These are phyloP conservation scores for Dysmachus trigonus DNA, from an alignment of 2,888 invertebrate genomes.

Conservation along the genomic window DNA sequence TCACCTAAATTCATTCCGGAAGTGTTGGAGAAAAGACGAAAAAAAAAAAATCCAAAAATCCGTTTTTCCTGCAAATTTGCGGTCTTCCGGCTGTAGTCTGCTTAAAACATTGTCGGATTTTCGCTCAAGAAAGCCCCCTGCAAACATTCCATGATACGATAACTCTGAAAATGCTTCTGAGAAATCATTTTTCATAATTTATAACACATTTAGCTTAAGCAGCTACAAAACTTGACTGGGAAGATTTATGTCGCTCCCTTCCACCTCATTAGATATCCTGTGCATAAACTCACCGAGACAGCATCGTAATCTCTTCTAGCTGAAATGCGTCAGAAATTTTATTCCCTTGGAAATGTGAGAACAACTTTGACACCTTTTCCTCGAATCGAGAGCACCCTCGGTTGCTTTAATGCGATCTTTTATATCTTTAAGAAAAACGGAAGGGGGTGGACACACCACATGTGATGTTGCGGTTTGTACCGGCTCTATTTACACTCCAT, in stretches of 20 bases:
- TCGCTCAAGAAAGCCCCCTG: neutral
- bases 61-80: neutral
- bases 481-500: neutral
- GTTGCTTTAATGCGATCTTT: neutral
- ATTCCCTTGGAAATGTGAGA: neutral
- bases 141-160: neutral
- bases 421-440: neutral
- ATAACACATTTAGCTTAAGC: neutral
- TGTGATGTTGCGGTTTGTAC: neutral
- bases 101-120: neutral
- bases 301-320: slow-evolving; percentile 6
- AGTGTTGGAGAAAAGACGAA: neutral
- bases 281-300: neutral
- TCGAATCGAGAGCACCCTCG: neutral
- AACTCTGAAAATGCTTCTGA: neutral
- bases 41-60: too few relatives aligned
- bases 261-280: slow-evolving; percentile 9
- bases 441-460: neutral
- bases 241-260: slow-evolving; percentile 12
- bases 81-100: neutral
- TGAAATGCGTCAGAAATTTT: slow-evolving; percentile 8
- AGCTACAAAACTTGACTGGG: neutral
- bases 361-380: slow-evolving; percentile 5
- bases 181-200: slow-evolving; percentile 25
- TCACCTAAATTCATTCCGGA: neutral